Conservation (phyloP, 2,113 vertebrate genomes). For the Nothoprocta perdicaria region DNA sequence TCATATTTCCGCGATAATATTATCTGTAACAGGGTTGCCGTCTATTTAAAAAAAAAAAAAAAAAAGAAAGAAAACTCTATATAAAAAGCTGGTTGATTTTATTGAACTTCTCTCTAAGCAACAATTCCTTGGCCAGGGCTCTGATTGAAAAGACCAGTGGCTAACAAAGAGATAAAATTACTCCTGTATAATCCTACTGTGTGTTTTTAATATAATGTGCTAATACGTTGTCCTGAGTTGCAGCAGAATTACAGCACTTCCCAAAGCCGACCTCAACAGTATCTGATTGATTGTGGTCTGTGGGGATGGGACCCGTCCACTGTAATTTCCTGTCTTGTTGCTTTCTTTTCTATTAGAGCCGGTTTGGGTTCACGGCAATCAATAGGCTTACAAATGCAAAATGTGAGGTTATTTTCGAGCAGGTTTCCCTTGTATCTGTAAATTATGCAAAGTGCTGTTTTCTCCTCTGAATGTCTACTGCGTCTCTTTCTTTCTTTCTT, state of each 20-base stretch:
- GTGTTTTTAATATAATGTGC: slow-evolving; percentile 57
- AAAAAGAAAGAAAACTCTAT: neutral
- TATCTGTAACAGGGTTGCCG: slow-evolving; percentile 10
- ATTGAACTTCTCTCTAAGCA: slow-evolving; percentile 26
- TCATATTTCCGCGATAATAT: neutral
- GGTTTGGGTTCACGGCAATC: slow-evolving; percentile 48
- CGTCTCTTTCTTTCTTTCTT: neutral
- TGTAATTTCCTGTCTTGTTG: slow-evolving; percentile 69
- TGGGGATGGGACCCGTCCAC: slow-evolving; percentile 16
- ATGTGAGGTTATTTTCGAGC: slow-evolving; percentile 27
- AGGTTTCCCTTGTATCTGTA: slow-evolving; percentile 34
- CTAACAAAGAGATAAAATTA: slow-evolving; percentile 59
- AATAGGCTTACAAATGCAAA: slow-evolving; percentile 47
- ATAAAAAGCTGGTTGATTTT: slow-evolving; percentile 38
- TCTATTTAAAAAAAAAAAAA: too few species aligned
- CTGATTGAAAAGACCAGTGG: slow-evolving; percentile 31
- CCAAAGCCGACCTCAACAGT: neutral
- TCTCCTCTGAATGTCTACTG: neutral
- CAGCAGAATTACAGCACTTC: slow-evolving; percentile 33
- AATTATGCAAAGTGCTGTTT: slow-evolving; percentile 49
- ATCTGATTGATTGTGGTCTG: slow-evolving; percentile 49
- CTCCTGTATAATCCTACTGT: slow-evolving; percentile 14
- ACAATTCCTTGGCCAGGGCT: slow-evolving; percentile 15
- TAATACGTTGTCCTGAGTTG: slow-evolving; percentile 15
- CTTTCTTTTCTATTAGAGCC: slow-evolving; percentile 59